Base-by-base conservation (phyloP, 2,113 vertebrate genomes). In the Thamnaconus septentrionalis region DNA sequence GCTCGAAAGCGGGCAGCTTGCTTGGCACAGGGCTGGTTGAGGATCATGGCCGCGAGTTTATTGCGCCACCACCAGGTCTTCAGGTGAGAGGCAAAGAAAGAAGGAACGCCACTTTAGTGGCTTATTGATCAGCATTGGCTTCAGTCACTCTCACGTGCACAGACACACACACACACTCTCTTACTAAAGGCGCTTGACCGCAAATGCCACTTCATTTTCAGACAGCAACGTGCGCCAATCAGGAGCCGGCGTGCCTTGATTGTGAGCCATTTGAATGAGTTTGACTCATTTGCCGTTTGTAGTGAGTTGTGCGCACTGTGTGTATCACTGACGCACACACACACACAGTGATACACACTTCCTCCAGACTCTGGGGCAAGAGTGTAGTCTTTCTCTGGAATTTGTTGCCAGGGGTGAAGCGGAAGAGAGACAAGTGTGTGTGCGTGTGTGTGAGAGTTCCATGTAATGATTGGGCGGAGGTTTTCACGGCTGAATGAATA, bases 201-300 rank as follows among this genome's bases (percentile, higher is more conserved):
- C 64, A 71, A 57, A 69, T 59, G 73, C 82, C 87, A 84, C 86
- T 90, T 90, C 85, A 85, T 85, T 88, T 88, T 90, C 81, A 90
- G 80, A 89, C 87, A 87, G 73, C 90, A 89, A 90, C 89, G 84
- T 87, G 84, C 79, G 81, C 80, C 88, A 89, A 90, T 91, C 90
- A 91, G 87, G 79, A 80, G 73, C 82, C 84, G 69, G 83, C 85
- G 83, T 84, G 85, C 86, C 79, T 88, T 92, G 88, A 90, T 90
- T 83, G 89, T 71, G 77, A 79, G 84, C 76, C 79, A 82, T 89
- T 86, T 89, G 78, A 86, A 67, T 66, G 75, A 77, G 73, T 85
- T 77, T 53, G 79, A 72, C 85, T 86, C 85, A 72, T 85, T 88
- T 89, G 85, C 84, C 81, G 65, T 6, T 6, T 46, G 8, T 42